phyloP scores from a whole-genome alignment of 2,888 invertebrate species.

The Trichopoda pennipes region DNA sequence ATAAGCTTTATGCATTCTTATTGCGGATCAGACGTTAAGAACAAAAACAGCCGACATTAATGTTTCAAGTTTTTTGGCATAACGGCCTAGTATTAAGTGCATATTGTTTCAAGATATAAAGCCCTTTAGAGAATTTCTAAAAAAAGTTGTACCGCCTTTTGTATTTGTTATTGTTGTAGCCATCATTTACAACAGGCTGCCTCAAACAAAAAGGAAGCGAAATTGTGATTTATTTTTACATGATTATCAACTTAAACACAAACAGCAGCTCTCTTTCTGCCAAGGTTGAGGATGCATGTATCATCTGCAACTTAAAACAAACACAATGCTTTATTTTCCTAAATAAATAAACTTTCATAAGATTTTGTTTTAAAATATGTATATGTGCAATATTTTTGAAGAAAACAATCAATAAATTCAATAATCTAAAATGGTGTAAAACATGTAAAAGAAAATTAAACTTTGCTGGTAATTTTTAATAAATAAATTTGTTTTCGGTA shows the following conservation, averaged over 20 bases:
- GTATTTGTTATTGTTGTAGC: constrained; percentile 29
- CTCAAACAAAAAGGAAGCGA: constrained; percentile 73
- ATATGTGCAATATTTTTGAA: no score
- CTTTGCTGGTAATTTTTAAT: no score
- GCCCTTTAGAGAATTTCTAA: constrained; percentile 47
- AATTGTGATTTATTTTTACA: constrained; percentile 80
- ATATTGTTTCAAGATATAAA: constrained; percentile 53
- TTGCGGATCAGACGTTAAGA: constrained; percentile 38
- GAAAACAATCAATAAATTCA: no score
- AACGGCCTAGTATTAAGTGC: constrained; percentile 51
- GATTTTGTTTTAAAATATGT: no score
- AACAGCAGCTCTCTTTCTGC: constrained; percentile 59
- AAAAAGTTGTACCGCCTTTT: constrained; percentile 48
- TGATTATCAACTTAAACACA: constrained; percentile 79
- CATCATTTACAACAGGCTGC: constrained; percentile 64
- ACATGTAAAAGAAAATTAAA: no score
- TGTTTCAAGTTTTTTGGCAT: not conserved
- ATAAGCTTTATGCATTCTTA: constrained; percentile 30
- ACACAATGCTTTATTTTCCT: constrained; percentile 52
- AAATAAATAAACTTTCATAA: constrained; percentile 30
- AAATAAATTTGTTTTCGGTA: no score
- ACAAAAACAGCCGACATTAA: constrained; percentile 4
- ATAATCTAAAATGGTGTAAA: no score
- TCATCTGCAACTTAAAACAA: constrained; percentile 18
- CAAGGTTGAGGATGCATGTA: constrained; percentile 21